Percentiles rank a stretch among this genome's conserved stretches.
Conservation (phyloP, 2,113 vertebrate species). For the Bettongia penicillata region DNA sequence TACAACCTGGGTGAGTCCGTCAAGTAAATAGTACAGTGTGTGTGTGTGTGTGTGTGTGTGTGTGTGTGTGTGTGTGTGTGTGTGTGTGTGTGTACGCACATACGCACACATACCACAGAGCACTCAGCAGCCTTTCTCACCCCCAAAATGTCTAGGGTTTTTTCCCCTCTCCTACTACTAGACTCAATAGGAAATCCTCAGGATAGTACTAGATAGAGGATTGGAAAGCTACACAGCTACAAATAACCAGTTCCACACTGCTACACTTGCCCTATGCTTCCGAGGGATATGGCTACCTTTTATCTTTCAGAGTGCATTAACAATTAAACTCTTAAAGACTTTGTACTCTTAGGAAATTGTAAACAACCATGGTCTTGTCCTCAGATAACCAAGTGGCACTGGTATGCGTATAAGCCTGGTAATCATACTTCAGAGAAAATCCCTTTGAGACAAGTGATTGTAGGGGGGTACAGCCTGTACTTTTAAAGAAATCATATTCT, state of each 20-base stretch:
- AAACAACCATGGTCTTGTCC: slow-evolving; percentile 72
- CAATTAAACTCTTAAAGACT: slow-evolving; percentile 77
- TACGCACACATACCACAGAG: not conserved
- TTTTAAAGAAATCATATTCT: slow-evolving; percentile 7
- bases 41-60: not conserved
- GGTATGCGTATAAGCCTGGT: slow-evolving; percentile 1
- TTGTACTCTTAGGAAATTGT: slow-evolving; percentile 75
- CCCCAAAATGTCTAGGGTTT: slow-evolving; percentile 39
- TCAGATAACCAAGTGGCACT: slow-evolving; percentile 63
- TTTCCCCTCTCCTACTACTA: not conserved
- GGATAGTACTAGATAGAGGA: slow-evolving; percentile 31
- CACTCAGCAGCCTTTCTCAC: not conserved
- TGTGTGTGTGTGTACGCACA: not conserved
- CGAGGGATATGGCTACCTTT: slow-evolving; percentile 72
- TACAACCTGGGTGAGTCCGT: not conserved
- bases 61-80: no score
- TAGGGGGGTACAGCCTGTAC: slow-evolving; percentile 55
- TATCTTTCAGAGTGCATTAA: slow-evolving; percentile 72
- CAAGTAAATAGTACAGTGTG: not conserved
- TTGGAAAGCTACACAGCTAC: not conserved
- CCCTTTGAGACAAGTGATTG: slow-evolving; percentile 35
- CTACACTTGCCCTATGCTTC: slow-evolving; percentile 54
- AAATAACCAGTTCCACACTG: slow-evolving; percentile 52
- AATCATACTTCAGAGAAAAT: slow-evolving; percentile 15
- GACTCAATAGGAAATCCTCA: slow-evolving; percentile 55